Evolutionary conservation across 2,888 invertebrate genomes (phyloP).

Genomic region (Drosophila ezoana): DNA sequence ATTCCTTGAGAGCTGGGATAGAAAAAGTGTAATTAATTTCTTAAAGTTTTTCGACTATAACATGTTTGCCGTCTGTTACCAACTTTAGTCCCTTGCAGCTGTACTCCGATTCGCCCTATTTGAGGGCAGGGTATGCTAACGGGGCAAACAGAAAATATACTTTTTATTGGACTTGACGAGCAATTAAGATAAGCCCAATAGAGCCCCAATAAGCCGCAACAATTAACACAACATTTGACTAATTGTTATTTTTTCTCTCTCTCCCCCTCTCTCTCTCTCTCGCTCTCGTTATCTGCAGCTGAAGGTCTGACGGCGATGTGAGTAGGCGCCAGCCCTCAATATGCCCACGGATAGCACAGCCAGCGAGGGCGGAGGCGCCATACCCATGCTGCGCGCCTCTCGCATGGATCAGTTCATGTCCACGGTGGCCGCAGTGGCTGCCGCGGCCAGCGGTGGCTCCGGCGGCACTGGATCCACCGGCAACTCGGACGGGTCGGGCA

Average conservation of each 20-base stretch:
- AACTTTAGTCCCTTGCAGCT: neutral
- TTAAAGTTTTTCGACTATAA: no score
- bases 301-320: slow-evolving; percentile 71
- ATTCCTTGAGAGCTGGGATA: no score
- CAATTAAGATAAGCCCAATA: slow-evolving; percentile 75
- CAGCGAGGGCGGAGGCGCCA: slow-evolving; percentile 72
- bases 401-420: slow-evolving; percentile 88
- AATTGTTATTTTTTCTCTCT: slow-evolving; percentile 61
- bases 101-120: no score
- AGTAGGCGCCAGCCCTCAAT: slow-evolving; percentile 47
- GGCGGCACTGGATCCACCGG: slow-evolving; percentile 56
- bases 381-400: slow-evolving; percentile 84
- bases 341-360: slow-evolving; percentile 83
- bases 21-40: no score
- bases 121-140: slow-evolving; percentile 14
- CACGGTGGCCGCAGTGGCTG: slow-evolving; percentile 82
- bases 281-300: slow-evolving; percentile 26
- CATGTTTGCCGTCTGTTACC: neutral
- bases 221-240: slow-evolving; percentile 72
- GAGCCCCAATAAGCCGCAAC: slow-evolving; percentile 63
- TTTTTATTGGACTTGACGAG: slow-evolving; percentile 71
- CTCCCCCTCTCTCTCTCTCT: slow-evolving; percentile 1
- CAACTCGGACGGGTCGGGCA: slow-evolving; percentile 38
- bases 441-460: slow-evolving; percentile 82
- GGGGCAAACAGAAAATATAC: slow-evolving; percentile 34